Base-by-base conservation (phyloP, 2,797 vertebrate species). In the Carcharodon carcharias region DNA sequence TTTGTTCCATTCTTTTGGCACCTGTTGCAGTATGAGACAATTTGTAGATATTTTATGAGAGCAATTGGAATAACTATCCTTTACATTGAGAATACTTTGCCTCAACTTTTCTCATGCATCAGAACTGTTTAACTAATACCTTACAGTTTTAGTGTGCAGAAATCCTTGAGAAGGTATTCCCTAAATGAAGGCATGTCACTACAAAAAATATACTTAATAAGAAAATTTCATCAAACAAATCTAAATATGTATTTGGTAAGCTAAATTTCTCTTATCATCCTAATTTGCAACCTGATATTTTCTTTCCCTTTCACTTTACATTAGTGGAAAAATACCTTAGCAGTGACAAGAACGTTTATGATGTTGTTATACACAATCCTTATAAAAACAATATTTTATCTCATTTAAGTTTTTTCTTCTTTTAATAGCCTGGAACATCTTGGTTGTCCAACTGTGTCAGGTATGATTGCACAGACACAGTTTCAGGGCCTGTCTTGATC, bases 371-470 rank as follows among this genome's bases (percentile, higher is more conserved):
- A 54, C 31, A 8, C 67, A 54, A 54, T 28, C 26, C 45, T 12
- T 56, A 4, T 21, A 16, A 56, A n/a, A 93, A 71, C 6, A 56
- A 14, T 54, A 35, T 56, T 54, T 58, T 35, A n/a, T 18, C 1
- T 45, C 96, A n/a, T 77, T 35, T 96, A 96, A 69, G 97, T 73
- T 97, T 63, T 96, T 96, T 80, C 85, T 50, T 96, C 31, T 4
- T 96, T 54, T 9, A 58, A 35, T 97, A 99, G 99, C 98, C 99
- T 0, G 99, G 99, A 40, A 97, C 97, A 0, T 98, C 98, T 61
- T 99, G 99, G 99, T 98, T 99, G 73, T 98, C 98, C 2, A 98
- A 98, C 97, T 99, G 99, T 96, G 96, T 98, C 97, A 99, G 98
- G 97, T 98, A 99, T 0, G 98, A 99, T 97, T 99, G 99, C 96